These are phyloP conservation scores for Spisula subtruncata DNA, from an alignment of 2,888 invertebrate genomes.

Conservation along the genomic window DNA sequence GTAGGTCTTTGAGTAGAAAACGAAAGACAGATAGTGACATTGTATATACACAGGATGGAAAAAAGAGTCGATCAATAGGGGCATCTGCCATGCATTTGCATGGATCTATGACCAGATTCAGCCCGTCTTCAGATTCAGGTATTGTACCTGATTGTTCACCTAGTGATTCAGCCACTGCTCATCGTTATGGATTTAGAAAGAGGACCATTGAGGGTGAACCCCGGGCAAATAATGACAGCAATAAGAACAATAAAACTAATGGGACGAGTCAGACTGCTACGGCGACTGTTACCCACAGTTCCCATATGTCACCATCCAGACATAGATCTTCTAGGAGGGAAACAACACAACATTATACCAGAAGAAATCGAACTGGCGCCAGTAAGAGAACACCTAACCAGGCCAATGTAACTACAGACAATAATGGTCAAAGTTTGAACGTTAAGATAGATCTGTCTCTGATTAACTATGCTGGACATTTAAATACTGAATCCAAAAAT, in stretches of 20 bases:
- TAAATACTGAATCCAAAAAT: constrained; percentile 38
- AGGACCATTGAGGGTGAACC: constrained; percentile 6
- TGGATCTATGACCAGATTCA: neutral
- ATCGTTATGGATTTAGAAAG: constrained; percentile 37
- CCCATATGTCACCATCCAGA: constrained; percentile 19
- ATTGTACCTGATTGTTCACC: neutral
- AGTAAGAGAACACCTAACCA: constrained; percentile 25
- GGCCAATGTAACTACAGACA: constrained; percentile 25
- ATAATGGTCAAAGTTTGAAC: constrained; percentile 63
- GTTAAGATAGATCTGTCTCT: constrained; percentile 71
- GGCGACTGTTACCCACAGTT: neutral
- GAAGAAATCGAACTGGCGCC: constrained; percentile 46
- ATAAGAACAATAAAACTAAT: constrained; percentile 27
- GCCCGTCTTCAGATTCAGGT: neutral
- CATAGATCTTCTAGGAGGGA: constrained; percentile 13
- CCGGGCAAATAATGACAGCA: neutral
- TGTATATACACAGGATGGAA: neutral
- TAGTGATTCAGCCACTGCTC: neutral
- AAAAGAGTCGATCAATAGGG: neutral
- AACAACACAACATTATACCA: neutral
- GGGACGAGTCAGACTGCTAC: neutral
- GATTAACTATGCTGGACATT: constrained; percentile 66
- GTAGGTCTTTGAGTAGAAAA: neutral
- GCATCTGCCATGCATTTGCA: neutral
- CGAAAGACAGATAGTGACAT: neutral